Conservation (phyloP, 1,140 invertebrate genomes). For the Pentalonia nigronervosa region DNA sequence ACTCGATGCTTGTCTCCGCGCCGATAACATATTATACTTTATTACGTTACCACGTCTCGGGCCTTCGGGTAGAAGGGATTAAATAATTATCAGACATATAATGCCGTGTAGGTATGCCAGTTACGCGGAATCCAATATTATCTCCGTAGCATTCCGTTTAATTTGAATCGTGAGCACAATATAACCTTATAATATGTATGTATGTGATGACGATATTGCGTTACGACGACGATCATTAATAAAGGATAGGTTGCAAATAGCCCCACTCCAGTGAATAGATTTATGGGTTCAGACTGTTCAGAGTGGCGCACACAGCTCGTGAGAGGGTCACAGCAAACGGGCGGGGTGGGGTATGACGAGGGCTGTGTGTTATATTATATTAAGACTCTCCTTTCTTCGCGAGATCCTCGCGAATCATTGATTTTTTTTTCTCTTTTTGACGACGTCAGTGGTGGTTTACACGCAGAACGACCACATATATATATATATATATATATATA, state of each 20-base stretch:
- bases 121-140: neutral
- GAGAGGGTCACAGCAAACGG: too few relatives aligned
- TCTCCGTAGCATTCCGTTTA: neutral
- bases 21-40: neutral
- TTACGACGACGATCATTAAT: neutral
- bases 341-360: too few relatives aligned
- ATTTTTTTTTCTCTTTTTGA: neutral
- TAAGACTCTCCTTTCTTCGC: neutral
- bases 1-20: neutral
- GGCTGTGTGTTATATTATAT: too few relatives aligned
- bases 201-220: neutral
- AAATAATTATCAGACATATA: neutral
- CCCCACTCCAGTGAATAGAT: neutral
- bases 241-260: conserved; percentile 1
- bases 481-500: neutral
- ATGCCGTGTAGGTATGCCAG: neutral
- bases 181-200: too few relatives aligned
- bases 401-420: too few relatives aligned
- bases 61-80: neutral
- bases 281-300: neutral
- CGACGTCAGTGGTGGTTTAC: neutral
- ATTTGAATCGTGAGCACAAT: neutral
- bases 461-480: neutral
- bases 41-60: neutral
- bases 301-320: neutral